These are phyloP conservation scores for Apeltes quadracus DNA, from an alignment of 2,113 vertebrate genomes.

Conservation along the genomic window DNA sequence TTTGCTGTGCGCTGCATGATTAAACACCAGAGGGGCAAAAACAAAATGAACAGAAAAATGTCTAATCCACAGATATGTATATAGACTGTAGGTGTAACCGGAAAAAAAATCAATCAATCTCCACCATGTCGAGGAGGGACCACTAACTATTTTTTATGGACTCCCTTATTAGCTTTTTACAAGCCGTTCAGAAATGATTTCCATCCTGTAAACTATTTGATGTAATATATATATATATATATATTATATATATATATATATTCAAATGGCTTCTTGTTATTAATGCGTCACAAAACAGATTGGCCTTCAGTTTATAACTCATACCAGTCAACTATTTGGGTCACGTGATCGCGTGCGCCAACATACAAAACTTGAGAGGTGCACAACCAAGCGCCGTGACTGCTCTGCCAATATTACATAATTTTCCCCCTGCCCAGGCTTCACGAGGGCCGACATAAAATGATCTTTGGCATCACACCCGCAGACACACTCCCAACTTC, in stretches of 20 bases:
- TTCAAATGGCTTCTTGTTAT: too few relatives aligned
- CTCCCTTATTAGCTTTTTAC: not conserved
- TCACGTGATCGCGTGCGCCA: too few relatives aligned
- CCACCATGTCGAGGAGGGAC: not conserved
- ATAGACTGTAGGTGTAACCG: not conserved
- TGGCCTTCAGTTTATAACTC: too few relatives aligned
- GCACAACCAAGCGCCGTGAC: not conserved
- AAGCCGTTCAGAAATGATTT: not conserved
- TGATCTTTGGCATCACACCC: not conserved
- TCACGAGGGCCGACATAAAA: not conserved
- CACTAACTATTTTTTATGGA: not conserved
- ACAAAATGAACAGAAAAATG: not conserved
- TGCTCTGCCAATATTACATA: not conserved
- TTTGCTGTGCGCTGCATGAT: not conserved
- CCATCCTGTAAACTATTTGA: too few relatives aligned
- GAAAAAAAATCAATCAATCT: not conserved
- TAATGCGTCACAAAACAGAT: too few relatives aligned
- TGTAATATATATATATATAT: too few relatives aligned
- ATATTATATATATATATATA: too few relatives aligned
- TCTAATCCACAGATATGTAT: not conserved
- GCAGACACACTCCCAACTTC: constrained; percentile 41
- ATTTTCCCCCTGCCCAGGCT: not conserved
- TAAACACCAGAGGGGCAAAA: not conserved
- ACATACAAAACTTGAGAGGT: not conserved
- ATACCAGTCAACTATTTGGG: too few relatives aligned